Evolutionary conservation across 2,888 invertebrate species (phyloP).

Genomic region (Chaetogeoica ovagalla): DNA sequence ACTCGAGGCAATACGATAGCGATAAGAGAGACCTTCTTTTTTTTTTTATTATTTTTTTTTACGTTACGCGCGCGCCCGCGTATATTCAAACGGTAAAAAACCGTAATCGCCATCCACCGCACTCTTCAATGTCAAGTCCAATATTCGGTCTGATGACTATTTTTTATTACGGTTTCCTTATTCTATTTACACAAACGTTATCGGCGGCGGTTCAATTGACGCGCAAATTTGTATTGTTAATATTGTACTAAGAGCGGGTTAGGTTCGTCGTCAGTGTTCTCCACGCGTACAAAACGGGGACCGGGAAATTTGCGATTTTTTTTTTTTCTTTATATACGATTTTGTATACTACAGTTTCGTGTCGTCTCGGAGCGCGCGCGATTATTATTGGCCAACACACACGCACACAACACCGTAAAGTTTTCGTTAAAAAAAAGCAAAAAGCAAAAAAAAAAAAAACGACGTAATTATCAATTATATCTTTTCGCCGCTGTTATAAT

Average conservation of each 20-base stretch:
- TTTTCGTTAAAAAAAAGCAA: too few relatives aligned
- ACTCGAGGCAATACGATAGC: constrained; percentile 23
- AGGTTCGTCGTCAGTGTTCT: background rate
- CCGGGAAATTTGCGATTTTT: too few relatives aligned
- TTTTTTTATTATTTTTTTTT: background rate
- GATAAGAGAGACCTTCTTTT: constrained; percentile 12
- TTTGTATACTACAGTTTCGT: too few relatives aligned
- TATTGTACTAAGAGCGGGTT: too few relatives aligned
- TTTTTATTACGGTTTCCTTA: background rate
- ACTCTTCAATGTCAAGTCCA: constrained; percentile 45
- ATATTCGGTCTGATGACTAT: background rate
- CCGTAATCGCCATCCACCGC: background rate
- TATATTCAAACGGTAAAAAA: background rate
- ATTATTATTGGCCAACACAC: too few relatives aligned
- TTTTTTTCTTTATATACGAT: too few relatives aligned
- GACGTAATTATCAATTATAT: too few relatives aligned
- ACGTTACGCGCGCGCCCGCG: background rate
- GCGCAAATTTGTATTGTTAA: background rate
- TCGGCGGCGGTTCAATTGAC: constrained; percentile 3
- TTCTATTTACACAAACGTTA: background rate
- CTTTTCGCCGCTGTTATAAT: background rate
- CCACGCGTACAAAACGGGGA: too few relatives aligned
- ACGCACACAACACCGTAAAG: too few relatives aligned
- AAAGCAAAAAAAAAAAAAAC: too few relatives aligned
- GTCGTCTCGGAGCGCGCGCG: too few relatives aligned